A percentile compares a stretch with the other conserved stretches of the same genome.
phyloP scores from a whole-genome alignment of 2,113 vertebrate species.

The Rhegmatorhina hoffmannsi region DNA sequence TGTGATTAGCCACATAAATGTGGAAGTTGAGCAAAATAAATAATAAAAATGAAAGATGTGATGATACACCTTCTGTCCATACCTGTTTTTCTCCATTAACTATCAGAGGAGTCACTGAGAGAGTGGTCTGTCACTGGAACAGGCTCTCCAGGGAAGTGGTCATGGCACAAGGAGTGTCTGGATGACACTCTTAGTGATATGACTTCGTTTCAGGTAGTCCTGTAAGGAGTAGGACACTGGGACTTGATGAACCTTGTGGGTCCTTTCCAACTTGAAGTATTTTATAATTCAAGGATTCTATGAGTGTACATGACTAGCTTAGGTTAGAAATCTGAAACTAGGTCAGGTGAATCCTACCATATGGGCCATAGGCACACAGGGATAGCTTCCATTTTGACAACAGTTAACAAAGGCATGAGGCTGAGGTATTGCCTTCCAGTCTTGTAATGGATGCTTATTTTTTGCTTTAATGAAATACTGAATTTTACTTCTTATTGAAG shows the following conservation, averaged over 20 bases:
- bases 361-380: background rate
- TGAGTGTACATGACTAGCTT: background rate
- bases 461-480: background rate
- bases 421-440: background rate
- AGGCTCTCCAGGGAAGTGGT: background rate
- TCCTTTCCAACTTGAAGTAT: background rate
- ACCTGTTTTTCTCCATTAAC: background rate
- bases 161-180: background rate
- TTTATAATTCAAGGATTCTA: background rate
- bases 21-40: background rate
- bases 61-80: background rate
- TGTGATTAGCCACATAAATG: background rate
- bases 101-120: background rate
- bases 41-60: background rate
- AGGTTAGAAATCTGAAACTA: background rate
- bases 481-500: background rate
- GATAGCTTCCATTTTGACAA: background rate
- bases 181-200: background rate
- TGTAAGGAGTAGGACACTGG: background rate
- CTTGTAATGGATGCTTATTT: background rate
- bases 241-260: background rate
- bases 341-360: background rate
- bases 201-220: background rate
- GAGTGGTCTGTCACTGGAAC: background rate
- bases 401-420: background rate